Evolutionary conservation across 2,797 vertebrate genomes (phyloP), one percentile per base, ranked within the genome.

Genomic region (Galagoides demidoff): DNA sequence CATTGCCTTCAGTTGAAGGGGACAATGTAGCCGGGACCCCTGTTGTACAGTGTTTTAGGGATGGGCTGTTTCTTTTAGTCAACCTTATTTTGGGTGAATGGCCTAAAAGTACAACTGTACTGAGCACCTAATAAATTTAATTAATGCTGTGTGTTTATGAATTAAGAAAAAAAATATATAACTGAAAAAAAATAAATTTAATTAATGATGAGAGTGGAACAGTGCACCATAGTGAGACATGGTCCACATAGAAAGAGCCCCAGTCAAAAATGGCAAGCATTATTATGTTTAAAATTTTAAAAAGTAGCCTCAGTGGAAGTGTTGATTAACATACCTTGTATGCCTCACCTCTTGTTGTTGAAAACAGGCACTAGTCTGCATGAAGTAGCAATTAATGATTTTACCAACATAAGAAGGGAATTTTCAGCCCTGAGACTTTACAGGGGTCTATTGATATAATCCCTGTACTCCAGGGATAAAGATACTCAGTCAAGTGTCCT

Each of bases 251-350:
- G 43, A 82, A 68, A 84, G 43, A 92, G 79, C 43, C 37, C 37
- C 34, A 19, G 59, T 88, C 74, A 77, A 57, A 89, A 89, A 85
- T 61, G 55, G 86, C 52, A 61, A 82, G 19, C 63, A 92, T 86
- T 76, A 29, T 90, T 85, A 66, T 63, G 43, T 89, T 61, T 90
- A 55, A 96, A 86, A 39, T 59, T 45, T 0, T 9, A 29, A 94
- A 92, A 96, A 94, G 20, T 93, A 88, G 17, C 37, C 20, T 49
- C 34, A 76, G 52, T 64, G 31, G 81, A 95, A 85, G 61, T 77
- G 68, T 71, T 78, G 61, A 82, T 71, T 31, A 52, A 37, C 20
- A 14, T 78, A 59, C 34, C 9, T 68, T 34, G n/a, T 34, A 10
- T 68, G 31, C 64, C 23, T 94, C 49, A 25, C 49, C 25, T 88